Base-by-base conservation (phyloP, 2,797 vertebrate genomes). In the Echeneis naucrates region DNA sequence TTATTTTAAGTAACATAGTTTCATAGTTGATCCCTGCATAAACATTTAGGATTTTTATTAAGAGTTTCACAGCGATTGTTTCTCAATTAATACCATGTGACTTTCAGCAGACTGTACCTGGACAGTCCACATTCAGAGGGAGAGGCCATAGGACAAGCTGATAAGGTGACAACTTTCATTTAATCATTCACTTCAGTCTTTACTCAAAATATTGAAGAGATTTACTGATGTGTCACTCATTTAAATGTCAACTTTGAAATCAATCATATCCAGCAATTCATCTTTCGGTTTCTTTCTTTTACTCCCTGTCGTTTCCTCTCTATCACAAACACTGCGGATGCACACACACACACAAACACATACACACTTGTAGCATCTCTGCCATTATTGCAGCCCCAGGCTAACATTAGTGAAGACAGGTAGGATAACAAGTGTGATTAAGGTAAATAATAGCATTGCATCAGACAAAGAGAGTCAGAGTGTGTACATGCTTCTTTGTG, bases 361-460 rank as follows among this genome's bases (percentile, higher is more conserved):
- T 65, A 56, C 72, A 64, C 76, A 66, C 50, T 64, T 57, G 73
- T 53, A 75, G 74, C 71, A 61, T 86, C 66, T 57, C 77, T 56
- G 71, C 77, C 78, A 81, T 83, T 81, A 74, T 77, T 79, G 82
- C 57, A 23, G 88, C 91, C 87, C 55, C 54, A 5, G 87, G 91
- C 82, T 68, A 78, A 78, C 86, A 73, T 91, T 85, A 83, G 84
- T 1, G 72, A 85, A 90, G 88, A 89, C 82, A 90, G 91, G 87
- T 88, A 83, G 86, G 85, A 90, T 90, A 90, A 92, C 84, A 70
- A 87, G 82, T 78, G 85, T 75, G 82, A 89, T 90, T 89, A 90
- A 78, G 86, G 76, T 81, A 90, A 88, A 90, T 90, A 87, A 88
- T 84, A 84, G 84, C 79, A 80, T 87, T 82, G 84, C 84, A 83